phyloP scores from a whole-genome alignment of 2,888 invertebrate genomes.

The Rhingia rostrata region DNA sequence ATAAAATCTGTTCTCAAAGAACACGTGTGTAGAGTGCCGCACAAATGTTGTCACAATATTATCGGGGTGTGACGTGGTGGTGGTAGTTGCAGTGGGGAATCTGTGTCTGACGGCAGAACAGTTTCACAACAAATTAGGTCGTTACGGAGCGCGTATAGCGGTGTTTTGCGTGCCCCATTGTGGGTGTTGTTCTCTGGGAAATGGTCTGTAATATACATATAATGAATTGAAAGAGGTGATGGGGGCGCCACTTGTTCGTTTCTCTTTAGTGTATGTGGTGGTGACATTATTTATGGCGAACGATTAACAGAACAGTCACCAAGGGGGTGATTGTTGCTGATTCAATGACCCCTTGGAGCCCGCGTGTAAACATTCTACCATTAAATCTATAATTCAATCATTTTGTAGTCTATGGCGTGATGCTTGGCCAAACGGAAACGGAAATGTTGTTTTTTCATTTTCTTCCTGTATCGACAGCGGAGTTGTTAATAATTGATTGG shows the following conservation, averaged over 20 bases:
- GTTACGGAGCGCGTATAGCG: slow-evolving; percentile 49
- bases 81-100: neutral
- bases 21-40: slow-evolving; percentile 17
- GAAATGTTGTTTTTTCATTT: slow-evolving; percentile 2
- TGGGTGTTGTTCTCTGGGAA: slow-evolving; percentile 43
- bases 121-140: slow-evolving; percentile 59
- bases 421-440: slow-evolving; percentile 15
- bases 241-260: slow-evolving; percentile 8
- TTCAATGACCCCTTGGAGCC: slow-evolving; percentile 57
- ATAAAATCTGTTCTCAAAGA: slow-evolving; percentile 22
- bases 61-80: neutral
- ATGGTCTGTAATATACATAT: slow-evolving; percentile 46
- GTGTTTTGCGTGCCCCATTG: slow-evolving; percentile 49
- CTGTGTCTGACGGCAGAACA: slow-evolving; percentile 7
- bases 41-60: slow-evolving; percentile 39
- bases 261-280: slow-evolving; percentile 2
- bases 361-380: slow-evolving; percentile 38
- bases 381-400: slow-evolving; percentile 62
- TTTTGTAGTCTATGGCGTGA: neutral
- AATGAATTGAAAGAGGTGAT: slow-evolving; percentile 22
- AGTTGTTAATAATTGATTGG: slow-evolving; percentile 54
- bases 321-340: slow-evolving; percentile 10
- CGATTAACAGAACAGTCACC: slow-evolving; percentile 17
- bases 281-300: slow-evolving; percentile 51
- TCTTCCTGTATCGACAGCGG: neutral